Evolutionary conservation across 2,888 invertebrate species (phyloP).

Genomic region (Leucoma salicis): DNA sequence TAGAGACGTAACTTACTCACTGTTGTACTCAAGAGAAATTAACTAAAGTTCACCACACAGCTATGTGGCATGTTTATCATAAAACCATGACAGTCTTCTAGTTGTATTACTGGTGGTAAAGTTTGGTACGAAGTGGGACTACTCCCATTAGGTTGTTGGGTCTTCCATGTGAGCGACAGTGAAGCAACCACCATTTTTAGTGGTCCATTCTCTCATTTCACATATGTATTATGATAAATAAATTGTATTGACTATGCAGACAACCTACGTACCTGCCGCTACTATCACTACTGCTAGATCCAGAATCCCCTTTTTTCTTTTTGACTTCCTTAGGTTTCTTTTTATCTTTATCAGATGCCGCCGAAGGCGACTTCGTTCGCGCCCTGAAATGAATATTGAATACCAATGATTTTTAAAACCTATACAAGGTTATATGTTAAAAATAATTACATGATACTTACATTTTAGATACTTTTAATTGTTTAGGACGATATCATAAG

Average conservation of each 20-base stretch:
- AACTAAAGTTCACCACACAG: no score
- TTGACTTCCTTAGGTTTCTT: constrained; percentile 82
- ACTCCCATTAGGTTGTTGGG: no score
- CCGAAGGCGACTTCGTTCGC: constrained; percentile 87
- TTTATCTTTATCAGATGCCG: constrained; percentile 87
- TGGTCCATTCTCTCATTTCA: no score
- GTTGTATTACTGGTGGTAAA: no score
- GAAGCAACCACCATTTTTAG: no score
- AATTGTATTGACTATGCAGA: background rate
- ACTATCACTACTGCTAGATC: constrained; percentile 90
- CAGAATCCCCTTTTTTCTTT: constrained; percentile 87
- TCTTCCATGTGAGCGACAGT: no score
- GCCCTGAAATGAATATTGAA: constrained; percentile 81
- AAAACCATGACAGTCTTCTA: no score
- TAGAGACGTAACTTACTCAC: no score
- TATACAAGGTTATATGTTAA: background rate
- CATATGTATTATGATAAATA: no score
- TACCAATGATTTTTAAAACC: constrained; percentile 1
- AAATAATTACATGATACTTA: background rate
- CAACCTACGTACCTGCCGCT: constrained; percentile 83
- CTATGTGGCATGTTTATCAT: no score
- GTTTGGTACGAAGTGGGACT: no score
- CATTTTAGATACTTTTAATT: background rate
- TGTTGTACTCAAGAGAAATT: no score
- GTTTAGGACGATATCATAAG: background rate